Conservation (phyloP, 2,113 vertebrate species). For the Antechinus flavipes region DNA sequence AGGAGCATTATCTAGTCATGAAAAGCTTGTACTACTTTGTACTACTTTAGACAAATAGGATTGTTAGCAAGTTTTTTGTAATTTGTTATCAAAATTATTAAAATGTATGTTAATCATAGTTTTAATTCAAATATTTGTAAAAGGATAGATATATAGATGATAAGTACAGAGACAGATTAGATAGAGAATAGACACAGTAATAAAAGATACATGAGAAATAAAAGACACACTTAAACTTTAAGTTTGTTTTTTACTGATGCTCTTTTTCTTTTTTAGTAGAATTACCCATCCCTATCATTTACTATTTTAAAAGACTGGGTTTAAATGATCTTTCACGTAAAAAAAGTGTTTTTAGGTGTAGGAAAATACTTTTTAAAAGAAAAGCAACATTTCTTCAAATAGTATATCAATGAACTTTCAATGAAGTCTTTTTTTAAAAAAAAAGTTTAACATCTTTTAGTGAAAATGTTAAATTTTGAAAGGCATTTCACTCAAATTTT, state of each 20-base stretch:
- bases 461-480: conserved; percentile 41
- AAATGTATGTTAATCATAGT: neutral
- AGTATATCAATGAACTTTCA: conserved; percentile 22
- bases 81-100: neutral
- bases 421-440: neutral
- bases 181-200: neutral
- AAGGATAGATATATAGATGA: neutral
- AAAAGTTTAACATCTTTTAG: neutral
- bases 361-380: conserved; percentile 14
- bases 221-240: conserved; percentile 28
- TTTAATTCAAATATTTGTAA: neutral
- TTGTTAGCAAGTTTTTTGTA: neutral
- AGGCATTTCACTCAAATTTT: neutral
- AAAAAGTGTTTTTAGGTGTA: conserved; percentile 39
- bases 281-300: neutral
- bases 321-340: neutral
- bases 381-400: conserved; percentile 23
- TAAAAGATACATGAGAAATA: neutral
- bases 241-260: neutral
- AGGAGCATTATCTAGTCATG: neutral
- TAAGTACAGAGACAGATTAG: neutral
- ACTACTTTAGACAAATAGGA: neutral
- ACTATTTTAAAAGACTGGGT: conserved; percentile 34
- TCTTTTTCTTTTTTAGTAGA: conserved; percentile 37
- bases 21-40: neutral